phyloP scores from a whole-genome alignment of 2,888 invertebrate genomes.

The Lepetodrilus schrolli region DNA sequence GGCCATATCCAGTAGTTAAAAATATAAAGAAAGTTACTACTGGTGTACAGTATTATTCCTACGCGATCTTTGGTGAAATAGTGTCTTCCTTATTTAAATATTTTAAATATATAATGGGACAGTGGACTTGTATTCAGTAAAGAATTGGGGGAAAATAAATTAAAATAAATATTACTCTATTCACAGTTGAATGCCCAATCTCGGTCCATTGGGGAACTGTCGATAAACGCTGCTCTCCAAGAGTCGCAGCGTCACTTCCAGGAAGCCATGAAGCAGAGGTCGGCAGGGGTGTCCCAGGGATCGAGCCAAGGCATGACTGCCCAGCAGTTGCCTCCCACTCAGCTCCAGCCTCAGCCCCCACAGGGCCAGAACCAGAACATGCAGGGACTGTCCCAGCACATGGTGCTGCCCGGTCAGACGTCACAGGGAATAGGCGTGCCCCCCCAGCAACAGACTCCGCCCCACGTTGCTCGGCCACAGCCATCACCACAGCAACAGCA shows the following conservation, averaged over 20 bases:
- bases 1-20: too few relatives aligned
- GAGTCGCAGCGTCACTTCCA: slow-evolving; percentile 52
- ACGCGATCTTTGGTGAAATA: too few relatives aligned
- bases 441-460: slow-evolving; percentile 40
- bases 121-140: too few relatives aligned
- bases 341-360: slow-evolving; percentile 25
- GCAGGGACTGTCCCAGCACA: slow-evolving; percentile 31
- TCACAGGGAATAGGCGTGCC: slow-evolving; percentile 33
- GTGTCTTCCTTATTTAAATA: too few relatives aligned
- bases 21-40: too few relatives aligned
- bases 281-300: slow-evolving; percentile 27
- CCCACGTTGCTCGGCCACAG: slow-evolving; percentile 10
- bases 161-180: too few relatives aligned
- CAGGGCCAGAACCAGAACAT: neutral
- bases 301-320: neutral
- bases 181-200: slow-evolving; percentile 15
- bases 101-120: too few relatives aligned
- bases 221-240: slow-evolving; percentile 39
- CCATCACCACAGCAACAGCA: slow-evolving; percentile 35
- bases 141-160: too few relatives aligned
- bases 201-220: slow-evolving; percentile 1
- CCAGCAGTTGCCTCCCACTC: slow-evolving; percentile 35
- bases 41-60: too few relatives aligned
- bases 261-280: slow-evolving; percentile 40
- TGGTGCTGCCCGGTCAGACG: slow-evolving; percentile 30